Base-by-base conservation (phyloP, 2,113 vertebrate genomes). In the Prinia subflava region DNA sequence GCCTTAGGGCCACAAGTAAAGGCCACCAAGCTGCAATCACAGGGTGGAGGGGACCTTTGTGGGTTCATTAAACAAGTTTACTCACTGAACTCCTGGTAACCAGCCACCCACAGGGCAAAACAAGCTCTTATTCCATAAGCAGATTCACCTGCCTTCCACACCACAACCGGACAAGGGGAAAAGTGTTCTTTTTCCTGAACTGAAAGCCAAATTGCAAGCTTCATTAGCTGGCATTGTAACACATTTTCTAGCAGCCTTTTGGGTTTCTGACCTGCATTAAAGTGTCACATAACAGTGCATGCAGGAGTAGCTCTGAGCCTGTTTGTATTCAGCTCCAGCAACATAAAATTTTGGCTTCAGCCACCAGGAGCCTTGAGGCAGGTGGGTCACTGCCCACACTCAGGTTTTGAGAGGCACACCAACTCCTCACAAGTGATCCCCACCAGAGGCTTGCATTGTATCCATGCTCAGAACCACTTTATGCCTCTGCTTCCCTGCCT, bases 241-340 rank as follows among this genome's bases (percentile, higher is more conserved):
- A 30, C 14, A 13, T 8, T 57, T 69, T 5, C 39, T 30, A 57
- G n/a, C 24, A 83, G 30, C 4, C 44, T 80, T n/a, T 19, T 13
- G 5, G 22, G 27, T 68, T 80, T 74, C 42, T 74, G 37, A 50
- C 10, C 31, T 60, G 49, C 47, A 46, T 41, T 79, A 23, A 63
- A 79, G n/a, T 1, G 3, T 11, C 39, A 83, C 15, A 6, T 46
- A 79, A 53, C 20, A 55, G 15, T 3, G 7, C 19, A 22, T 0
- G 0, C 20, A 63, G 28, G 20, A 3, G 1, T 7, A 52, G 9
- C 19, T 52, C 42, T 44, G 11, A 90, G 8, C 10, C 15, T 9
- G 4, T 23, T 39, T 3, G 0, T 12, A 47, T 90, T 73, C 4
- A 23, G 37, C 18, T 68, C 63, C 33, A 23, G 27, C 12, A 52